phyloP scores from a whole-genome alignment of 2,888 invertebrate species.

The Alitta virens region DNA sequence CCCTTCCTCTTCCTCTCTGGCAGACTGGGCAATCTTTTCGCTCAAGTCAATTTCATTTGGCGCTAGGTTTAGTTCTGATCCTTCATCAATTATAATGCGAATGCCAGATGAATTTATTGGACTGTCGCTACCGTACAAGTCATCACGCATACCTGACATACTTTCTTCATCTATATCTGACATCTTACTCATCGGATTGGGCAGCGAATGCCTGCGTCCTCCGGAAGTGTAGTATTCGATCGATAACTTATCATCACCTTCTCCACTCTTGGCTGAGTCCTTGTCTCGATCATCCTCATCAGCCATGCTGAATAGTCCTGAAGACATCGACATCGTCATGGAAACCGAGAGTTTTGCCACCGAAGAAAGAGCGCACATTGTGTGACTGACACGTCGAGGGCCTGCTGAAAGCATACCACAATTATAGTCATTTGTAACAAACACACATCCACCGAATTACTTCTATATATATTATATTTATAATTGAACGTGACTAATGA shows the following conservation, averaged over 20 bases:
- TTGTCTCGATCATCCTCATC: slow-evolving; percentile 15
- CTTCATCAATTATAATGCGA: slow-evolving; percentile 24
- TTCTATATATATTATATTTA: too few relatives aligned
- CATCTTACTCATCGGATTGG: slow-evolving; percentile 2
- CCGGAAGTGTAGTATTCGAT: slow-evolving; percentile 8
- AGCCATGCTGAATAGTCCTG: slow-evolving; percentile 26
- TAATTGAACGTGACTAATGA: too few relatives aligned
- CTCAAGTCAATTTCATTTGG: slow-evolving; percentile 1
- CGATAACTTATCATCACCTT: slow-evolving; percentile 4
- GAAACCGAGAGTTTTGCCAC: slow-evolving; percentile 31
- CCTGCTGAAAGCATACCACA: slow-evolving; percentile 15
- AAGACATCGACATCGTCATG: slow-evolving; percentile 36
- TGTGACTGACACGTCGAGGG: slow-evolving; percentile 26
- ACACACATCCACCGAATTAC: too few relatives aligned
- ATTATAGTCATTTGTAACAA: too few relatives aligned
- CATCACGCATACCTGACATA: not conserved
- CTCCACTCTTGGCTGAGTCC: slow-evolving; percentile 4
- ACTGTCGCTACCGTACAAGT: slow-evolving; percentile 11
- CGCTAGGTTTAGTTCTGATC: slow-evolving; percentile 1
- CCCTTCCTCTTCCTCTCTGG: too few relatives aligned
- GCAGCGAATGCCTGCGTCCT: slow-evolving; percentile 8
- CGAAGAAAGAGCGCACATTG: slow-evolving; percentile 29
- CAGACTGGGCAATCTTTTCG: not conserved
- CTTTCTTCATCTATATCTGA: slow-evolving; percentile 11
- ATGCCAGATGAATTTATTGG: slow-evolving; percentile 26